Base-by-base conservation (phyloP, 1,140 invertebrate species). In the Phthorimaea operculella region DNA sequence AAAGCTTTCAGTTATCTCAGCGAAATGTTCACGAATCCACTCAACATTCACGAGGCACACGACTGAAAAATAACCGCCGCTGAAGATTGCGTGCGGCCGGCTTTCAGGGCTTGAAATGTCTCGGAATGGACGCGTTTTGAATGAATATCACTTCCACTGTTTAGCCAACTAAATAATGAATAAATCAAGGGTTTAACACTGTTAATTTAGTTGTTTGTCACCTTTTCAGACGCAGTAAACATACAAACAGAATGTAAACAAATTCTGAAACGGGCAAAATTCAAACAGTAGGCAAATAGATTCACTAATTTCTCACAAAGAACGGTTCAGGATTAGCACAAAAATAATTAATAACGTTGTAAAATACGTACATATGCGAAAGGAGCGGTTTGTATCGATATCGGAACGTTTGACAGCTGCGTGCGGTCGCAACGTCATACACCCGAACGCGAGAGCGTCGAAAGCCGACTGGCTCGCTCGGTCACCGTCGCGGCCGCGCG, bases 351-450 rank as follows among this genome's bases (percentile, higher is more conserved):
- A 12, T 39, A 39, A 12, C 36, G 36, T 39, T 51, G 57, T 36
- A 58, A 56, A 59, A 72, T 79, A 84, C 79, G 67, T 84, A 83
- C 79, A 74, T 57, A 44, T 60, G 47, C 39, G 64, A 66, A 59
- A 52, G 68, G 44, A 61, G 57, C 51, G 57, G 54, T 65, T 64
- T 61, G 62, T 68, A 70, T 70, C 70, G 72, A 76, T 76, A 76
- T 73, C 76, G 74, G 55, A 78, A 67, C 68, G 72, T 76, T 76
- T 68, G 70, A 70, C 66, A 68, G 63, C 55, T 71, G 61, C 63
- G 62, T 63, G 61, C 58, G 66, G 52, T 51, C 55, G 53, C 55
- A 60, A 58, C 60, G 69, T 62, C 60, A 54, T 45, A 70, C 64
- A 57, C 57, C 67, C 66, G 61, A 58, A 68, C 70, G 56, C 70